Evolutionary conservation across 2,797 vertebrate genomes (phyloP).

Genomic region (Odontamblyopus lacepedii): DNA sequence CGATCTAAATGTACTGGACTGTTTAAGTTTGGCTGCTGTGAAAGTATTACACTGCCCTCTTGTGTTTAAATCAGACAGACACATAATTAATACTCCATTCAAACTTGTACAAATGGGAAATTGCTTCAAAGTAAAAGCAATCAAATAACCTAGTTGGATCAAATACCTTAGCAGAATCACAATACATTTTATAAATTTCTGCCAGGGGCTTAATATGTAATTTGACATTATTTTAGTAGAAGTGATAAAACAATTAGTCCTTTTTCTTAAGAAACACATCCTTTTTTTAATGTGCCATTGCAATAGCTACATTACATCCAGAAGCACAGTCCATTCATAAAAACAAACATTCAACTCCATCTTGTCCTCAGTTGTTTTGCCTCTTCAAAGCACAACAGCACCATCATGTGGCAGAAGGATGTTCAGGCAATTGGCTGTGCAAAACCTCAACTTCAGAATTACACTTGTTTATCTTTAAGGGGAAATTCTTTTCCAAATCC

Average conservation of each 20-base stretch:
- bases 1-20: background rate
- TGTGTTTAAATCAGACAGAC: slow-evolving; percentile 15
- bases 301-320: too few species aligned
- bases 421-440: background rate
- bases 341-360: too few species aligned
- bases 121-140: background rate
- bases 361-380: background rate
- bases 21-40: background rate
- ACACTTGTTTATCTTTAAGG: too few species aligned
- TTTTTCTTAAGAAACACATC: too few species aligned
- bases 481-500: too few species aligned
- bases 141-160: background rate
- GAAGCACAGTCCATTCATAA: too few species aligned
- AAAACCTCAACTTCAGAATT: background rate
- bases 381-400: background rate
- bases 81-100: background rate
- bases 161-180: background rate
- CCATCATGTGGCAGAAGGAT: background rate
- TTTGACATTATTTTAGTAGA: too few species aligned
- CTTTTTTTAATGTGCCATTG: too few species aligned
- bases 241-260: too few species aligned
- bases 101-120: background rate
- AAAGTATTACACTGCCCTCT: slow-evolving; percentile 28
- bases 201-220: background rate
- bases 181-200: background rate